Base-by-base conservation (phyloP, 2,113 vertebrate species). In the Vicugna pacos region DNA sequence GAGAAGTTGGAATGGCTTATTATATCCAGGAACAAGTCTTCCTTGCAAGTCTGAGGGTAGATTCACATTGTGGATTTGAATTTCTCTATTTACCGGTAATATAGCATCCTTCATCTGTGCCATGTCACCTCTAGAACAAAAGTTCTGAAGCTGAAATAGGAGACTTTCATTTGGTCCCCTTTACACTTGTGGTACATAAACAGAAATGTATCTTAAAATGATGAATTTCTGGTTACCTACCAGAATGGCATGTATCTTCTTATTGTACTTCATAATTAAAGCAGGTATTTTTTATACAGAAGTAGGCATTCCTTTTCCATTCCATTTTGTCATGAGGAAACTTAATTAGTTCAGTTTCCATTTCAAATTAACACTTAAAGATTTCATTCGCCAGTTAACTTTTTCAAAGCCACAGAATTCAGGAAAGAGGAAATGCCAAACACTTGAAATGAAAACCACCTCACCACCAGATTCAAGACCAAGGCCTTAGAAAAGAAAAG, bases 351-450 rank as follows among this genome's bases (percentile, higher is more conserved):
- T 89, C 13, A 54, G 26, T 72, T 89, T 84, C 35, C 19, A 62
- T 52, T 92, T 54, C 16, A 88, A 32, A 83, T 1, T 42, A 32
- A 80, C 32, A 73, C 32, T 83, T 70, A 75, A 72, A 24, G 56
- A 84, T 80, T 72, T 85, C 22, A 79, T 62, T 77, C 88, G 92
- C 87, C 20, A 77, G 70, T 56, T 94, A 92, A 77, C 32, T 85
- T 89, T 82, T 85, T 64, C 52, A 92, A 91, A 94, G 30, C 20
- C 32, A 87, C 22, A 46, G 26, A 52, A 81, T n/a, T 81, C 28
- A 80, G 17, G 28, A 82, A 76, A 62, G 50, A 84, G 2, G 13
- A 92, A 88, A 95, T 69, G 19, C 7, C 35, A 85, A 54, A 85
- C 22, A 62, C 30, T 58, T 82, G 24, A 85, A 84, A 80, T 3